A percentile compares a stretch with the other conserved stretches of the same genome.
phyloP scores from a whole-genome alignment of 2,797 vertebrate genomes.

The Chaetophractus vellerosus region DNA sequence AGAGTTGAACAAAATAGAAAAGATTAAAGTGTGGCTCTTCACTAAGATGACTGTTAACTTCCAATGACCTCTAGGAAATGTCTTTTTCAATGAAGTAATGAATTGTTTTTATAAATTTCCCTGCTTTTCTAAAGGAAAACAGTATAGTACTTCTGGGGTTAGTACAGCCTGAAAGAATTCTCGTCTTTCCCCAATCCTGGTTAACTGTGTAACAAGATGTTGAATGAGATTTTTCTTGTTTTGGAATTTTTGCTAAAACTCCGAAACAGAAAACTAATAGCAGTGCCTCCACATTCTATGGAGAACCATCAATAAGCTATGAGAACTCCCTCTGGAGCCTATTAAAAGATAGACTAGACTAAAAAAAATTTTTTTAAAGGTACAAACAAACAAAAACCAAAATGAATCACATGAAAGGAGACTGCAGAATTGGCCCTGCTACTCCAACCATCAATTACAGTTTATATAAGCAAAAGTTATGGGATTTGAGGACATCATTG shows the following conservation, averaged over 20 bases:
- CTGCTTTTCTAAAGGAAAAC: conserved; percentile 57
- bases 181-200: conserved; percentile 26
- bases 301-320: not conserved
- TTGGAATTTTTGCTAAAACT: conserved; percentile 52
- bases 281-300: not conserved
- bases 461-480: not conserved
- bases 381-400: not conserved
- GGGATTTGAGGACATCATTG: not conserved
- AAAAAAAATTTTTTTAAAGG: conserved; percentile 25
- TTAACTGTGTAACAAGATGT: conserved; percentile 9
- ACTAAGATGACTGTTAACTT: not conserved
- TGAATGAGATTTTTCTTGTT: not conserved
- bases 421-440: not conserved
- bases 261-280: not conserved
- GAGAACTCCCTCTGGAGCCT: not conserved
- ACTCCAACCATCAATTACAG: not conserved
- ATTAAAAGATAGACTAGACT: not conserved
- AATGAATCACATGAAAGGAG: conserved; percentile 16
- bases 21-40: not conserved
- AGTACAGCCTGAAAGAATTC: not conserved
- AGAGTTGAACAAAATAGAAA: conserved; percentile 37
- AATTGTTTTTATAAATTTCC: conserved; percentile 49
- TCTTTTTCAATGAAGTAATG: not conserved
- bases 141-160: conserved; percentile 25
- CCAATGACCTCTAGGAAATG: not conserved